Evolutionary conservation across 2,888 invertebrate species (phyloP), one percentile per base, ranked within the genome.

Genomic region (Gryllus longicercus): DNA sequence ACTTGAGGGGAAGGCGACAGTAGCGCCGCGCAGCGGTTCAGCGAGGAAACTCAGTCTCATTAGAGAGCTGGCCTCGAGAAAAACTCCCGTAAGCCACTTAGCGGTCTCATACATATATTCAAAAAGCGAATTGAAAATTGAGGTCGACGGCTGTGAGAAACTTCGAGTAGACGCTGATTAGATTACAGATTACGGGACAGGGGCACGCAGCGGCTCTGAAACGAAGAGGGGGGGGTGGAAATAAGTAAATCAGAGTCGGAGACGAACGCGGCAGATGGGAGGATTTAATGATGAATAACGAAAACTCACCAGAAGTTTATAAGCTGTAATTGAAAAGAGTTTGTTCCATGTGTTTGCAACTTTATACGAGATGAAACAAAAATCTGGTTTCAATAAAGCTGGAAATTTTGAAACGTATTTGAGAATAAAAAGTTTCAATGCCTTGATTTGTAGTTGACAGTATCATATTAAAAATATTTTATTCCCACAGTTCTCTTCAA

Each of bases 51-150:
- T 38, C 63, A 63, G 16, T 63, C 63, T 63, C 63, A 63, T 63
- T 63, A 63, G 63, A 63, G n/a, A 63, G 14, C 63, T 63, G n/a
- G 63, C 14, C 16, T 63, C 16, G 63, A n/a, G 63, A 63, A 63
- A 63, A 63, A 63, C 63, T 63, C 63, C 16, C n/a, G 63, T 63
- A 63, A 63, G 63, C 63, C n/a, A 63, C 63, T 63, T 63, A 18
- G n/a, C n/a, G 63, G 63, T 18, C 63, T 63, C 63, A 63, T 63
- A 63, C 63, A 63, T 63, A 63, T 63, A 63, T 63, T 63, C 63
- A 63, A 63, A 63, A 63, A 63, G 63, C 63, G n/a, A 63, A 63
- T 63, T 63, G 63, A 63, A 63, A 63, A 63, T 63, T 63, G 63
- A n/a, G 63, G 63, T 63, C 63, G 63, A 14, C 63, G 63, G 14